phyloP scores from a whole-genome alignment of 1,140 invertebrate genomes.

The Diprion similis region DNA sequence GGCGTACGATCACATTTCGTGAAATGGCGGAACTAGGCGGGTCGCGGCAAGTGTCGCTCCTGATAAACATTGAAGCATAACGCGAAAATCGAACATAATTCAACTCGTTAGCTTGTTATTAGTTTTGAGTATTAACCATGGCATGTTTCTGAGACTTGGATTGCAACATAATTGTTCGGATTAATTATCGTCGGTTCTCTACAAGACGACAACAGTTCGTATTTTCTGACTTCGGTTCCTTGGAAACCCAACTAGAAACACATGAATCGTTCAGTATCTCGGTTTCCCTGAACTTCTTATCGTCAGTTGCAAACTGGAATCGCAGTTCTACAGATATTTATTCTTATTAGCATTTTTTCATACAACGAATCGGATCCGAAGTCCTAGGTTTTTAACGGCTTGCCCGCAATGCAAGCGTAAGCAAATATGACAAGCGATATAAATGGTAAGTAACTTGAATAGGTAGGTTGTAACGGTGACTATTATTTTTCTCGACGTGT shows the following conservation, averaged over 20 bases:
- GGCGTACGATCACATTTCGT: background rate
- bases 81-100: background rate
- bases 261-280: background rate
- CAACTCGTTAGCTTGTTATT: background rate
- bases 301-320: background rate
- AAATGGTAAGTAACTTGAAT: background rate
- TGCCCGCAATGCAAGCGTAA: background rate
- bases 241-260: background rate
- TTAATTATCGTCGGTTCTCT: background rate
- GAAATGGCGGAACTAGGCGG: constrained; percentile 1
- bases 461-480: background rate
- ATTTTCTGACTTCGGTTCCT: background rate
- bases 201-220: background rate
- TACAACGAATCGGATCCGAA: background rate
- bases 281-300: background rate
- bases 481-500: background rate
- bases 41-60: background rate
- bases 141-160: background rate
- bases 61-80: background rate
- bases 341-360: background rate
- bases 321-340: background rate
- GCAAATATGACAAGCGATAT: background rate
- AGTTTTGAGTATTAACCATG: background rate
- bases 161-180: background rate
- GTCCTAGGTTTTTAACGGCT: background rate